Percentiles rank a stretch among this genome's conserved stretches.
These are phyloP conservation scores for Pardosa pseudoannulata DNA, from an alignment of 2,888 invertebrate genomes.

Conservation along the genomic window DNA sequence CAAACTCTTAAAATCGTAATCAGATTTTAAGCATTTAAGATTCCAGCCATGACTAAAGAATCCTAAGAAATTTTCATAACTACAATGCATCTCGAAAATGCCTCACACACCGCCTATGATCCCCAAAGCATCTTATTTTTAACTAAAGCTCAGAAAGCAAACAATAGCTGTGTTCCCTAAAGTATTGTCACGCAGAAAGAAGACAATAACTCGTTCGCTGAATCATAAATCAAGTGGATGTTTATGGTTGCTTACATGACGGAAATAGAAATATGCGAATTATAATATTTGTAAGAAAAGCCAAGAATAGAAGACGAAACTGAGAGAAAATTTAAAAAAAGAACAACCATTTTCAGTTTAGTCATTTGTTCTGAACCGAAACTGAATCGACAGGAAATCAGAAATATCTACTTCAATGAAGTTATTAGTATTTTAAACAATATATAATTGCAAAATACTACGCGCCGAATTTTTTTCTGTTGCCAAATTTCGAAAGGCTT, in stretches of 20 bases:
- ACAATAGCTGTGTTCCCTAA: not conserved
- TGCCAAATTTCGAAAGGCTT: too few relatives aligned
- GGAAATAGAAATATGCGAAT: not conserved
- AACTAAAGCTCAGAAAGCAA: not conserved
- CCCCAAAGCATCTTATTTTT: not conserved
- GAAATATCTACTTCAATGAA: too few relatives aligned
- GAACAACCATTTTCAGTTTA: too few relatives aligned
- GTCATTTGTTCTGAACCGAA: too few relatives aligned
- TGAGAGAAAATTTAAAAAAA: too few relatives aligned
- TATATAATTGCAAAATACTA: too few relatives aligned
- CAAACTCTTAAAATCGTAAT: not conserved
- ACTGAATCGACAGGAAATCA: too few relatives aligned
- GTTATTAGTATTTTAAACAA: too few relatives aligned
- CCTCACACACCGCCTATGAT: too few relatives aligned
- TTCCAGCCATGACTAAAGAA: not conserved
- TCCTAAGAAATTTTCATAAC: not conserved
- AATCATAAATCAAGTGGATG: not conserved
- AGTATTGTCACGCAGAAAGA: constrained; percentile 4
- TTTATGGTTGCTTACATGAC: not conserved
- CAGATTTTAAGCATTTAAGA: not conserved
- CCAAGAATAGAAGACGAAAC: too few relatives aligned
- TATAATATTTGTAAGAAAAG: not conserved
- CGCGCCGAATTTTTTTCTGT: too few relatives aligned
- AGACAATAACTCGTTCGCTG: not conserved
- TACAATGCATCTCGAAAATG: not conserved